A percentile compares a stretch with the other conserved stretches of the same genome.
Conservation (phyloP, 1,140 invertebrate genomes). For the Trachymyrmex cornetzi region DNA sequence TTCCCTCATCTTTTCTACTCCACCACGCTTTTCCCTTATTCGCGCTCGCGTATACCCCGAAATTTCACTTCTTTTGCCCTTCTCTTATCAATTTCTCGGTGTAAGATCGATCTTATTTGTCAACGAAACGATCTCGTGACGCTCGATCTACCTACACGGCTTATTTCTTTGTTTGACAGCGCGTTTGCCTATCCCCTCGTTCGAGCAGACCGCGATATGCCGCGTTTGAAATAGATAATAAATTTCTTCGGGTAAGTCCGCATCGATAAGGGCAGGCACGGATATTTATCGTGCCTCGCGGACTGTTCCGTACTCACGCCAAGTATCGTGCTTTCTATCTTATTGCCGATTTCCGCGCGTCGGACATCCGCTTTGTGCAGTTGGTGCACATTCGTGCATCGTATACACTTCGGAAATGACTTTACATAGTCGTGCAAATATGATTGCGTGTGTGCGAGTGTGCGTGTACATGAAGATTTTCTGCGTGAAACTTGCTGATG, state of each 20-base stretch:
- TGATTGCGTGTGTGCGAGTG: background rate
- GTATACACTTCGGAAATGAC: background rate
- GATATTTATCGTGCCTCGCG: constrained; percentile 23
- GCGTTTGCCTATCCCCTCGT: constrained; percentile 51
- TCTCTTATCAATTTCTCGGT: constrained; percentile 34
- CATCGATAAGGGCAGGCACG: constrained; percentile 36
- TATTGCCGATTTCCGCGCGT: constrained; percentile 46
- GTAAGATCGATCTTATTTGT: constrained; percentile 54
- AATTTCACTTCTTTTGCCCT: background rate
- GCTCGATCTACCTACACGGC: constrained; percentile 42
- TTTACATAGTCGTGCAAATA: background rate
- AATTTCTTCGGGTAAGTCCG: constrained; percentile 44
- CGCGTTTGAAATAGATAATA: constrained; percentile 47
- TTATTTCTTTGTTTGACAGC: constrained; percentile 37
- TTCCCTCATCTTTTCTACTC: background rate
- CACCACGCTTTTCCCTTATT: constrained; percentile 5
- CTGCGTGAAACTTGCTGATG: background rate
- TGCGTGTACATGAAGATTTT: background rate
- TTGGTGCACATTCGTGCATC: constrained; percentile 1
- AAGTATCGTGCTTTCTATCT: constrained; percentile 26
- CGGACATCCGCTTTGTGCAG: constrained; percentile 36
- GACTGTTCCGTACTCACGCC: background rate
- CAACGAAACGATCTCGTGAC: constrained; percentile 31
- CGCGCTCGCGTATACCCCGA: background rate
- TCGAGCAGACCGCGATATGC: constrained; percentile 23